phyloP scores from a whole-genome alignment of 2,797 vertebrate genomes.

The Podarcis siculus region DNA sequence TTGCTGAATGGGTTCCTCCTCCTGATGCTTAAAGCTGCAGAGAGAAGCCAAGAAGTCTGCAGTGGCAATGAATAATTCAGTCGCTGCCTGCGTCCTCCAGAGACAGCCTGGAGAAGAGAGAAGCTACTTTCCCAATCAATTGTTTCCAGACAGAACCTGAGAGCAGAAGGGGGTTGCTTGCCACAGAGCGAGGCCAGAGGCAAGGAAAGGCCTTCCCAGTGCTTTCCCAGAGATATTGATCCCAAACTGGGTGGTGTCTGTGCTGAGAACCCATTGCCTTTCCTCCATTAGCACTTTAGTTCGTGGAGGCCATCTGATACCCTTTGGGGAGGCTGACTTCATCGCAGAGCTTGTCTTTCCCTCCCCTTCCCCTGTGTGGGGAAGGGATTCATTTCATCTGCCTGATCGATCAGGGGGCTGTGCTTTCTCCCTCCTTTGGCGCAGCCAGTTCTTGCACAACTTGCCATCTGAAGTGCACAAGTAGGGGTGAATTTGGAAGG shows the following conservation, averaged over 20 bases:
- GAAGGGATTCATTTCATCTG: rapidly evolving
- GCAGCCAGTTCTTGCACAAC: neutral
- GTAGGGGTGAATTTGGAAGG: neutral
- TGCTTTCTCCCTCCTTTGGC: rapidly evolving
- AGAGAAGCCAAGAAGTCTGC: slow-evolving; percentile 70
- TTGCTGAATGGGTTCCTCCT: slow-evolving; percentile 28
- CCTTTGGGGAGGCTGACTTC: neutral
- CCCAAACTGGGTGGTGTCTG: rapidly evolving
- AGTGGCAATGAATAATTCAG: slow-evolving; percentile 77
- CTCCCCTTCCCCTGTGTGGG: neutral
- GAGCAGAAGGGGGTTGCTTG: neutral
- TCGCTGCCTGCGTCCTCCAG: slow-evolving; percentile 64
- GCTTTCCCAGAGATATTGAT: neutral
- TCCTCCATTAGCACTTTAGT: neutral
- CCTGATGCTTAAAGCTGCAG: slow-evolving; percentile 37
- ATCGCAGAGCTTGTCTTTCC: rapidly evolving
- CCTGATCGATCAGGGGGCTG: neutral
- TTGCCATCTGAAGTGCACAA: neutral
- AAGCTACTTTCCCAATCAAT: slow-evolving; percentile 30
- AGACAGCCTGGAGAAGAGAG: slow-evolving; percentile 35
- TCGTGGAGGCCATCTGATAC: rapidly evolving
- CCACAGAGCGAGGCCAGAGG: neutral
- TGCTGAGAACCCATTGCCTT: neutral
- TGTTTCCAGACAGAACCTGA: slow-evolving; percentile 21
- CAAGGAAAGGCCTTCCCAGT: neutral